Evolutionary conservation across 2,113 vertebrate species (phyloP).

Genomic region (Dinomys branickii): DNA sequence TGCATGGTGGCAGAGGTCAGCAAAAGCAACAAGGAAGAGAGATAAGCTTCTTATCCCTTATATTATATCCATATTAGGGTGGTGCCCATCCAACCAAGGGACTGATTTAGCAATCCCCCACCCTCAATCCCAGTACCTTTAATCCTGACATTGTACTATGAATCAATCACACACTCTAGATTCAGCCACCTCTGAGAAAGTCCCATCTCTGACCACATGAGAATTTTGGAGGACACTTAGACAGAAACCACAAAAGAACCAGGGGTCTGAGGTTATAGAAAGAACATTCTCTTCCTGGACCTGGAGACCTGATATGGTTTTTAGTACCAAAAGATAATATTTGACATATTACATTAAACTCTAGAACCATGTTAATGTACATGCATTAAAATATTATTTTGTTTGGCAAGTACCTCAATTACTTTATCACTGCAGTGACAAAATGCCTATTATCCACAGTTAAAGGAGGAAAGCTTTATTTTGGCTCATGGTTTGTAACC

Average conservation of each 20-base stretch:
- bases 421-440: neutral
- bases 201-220: neutral
- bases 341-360: conserved; percentile 7
- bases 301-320: neutral
- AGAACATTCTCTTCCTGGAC: neutral
- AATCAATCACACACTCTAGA: neutral
- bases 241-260: neutral
- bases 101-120: neutral
- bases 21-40: neutral
- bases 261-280: neutral
- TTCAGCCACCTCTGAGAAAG: neutral
- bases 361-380: neutral
- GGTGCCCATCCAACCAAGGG: neutral
- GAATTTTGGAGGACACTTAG: neutral
- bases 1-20: neutral
- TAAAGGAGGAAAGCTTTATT: neutral
- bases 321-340: neutral
- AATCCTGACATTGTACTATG: neutral
- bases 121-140: neutral
- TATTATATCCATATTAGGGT: neutral
- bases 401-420: neutral
- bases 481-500: neutral
- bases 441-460: neutral
- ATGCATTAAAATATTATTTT: neutral
- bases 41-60: neutral